Conservation (phyloP, 2,797 vertebrate species). For the Galago senegalensis region DNA sequence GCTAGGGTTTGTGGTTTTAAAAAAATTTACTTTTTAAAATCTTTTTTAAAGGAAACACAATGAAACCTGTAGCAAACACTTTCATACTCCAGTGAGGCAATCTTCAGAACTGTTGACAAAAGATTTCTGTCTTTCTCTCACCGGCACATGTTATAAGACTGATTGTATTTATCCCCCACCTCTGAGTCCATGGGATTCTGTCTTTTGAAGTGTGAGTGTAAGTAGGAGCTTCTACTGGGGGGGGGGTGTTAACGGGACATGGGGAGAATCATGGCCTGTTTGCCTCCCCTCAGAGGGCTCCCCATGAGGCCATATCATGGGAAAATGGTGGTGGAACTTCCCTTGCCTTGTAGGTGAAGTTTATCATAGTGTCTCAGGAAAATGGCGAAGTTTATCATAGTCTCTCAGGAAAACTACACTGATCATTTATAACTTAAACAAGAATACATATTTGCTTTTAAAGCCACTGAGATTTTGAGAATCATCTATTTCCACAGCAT, state of each 20-base stretch:
- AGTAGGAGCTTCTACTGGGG: not conserved
- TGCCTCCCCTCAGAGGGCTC: too few relatives aligned
- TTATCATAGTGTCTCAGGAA: not conserved
- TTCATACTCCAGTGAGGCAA: not conserved
- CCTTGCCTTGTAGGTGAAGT: not conserved
- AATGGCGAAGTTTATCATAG: too few relatives aligned
- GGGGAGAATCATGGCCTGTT: too few relatives aligned
- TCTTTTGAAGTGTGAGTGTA: not conserved
- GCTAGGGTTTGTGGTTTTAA: not conserved
- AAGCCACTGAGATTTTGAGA: not conserved
- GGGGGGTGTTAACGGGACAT: not conserved
- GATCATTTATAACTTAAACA: not conserved
- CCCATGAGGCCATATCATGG: not conserved
- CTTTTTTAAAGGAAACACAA: not conserved
- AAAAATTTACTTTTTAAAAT: not conserved
- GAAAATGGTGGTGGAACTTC: rapidly evolving
- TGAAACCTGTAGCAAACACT: not conserved
- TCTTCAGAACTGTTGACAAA: not conserved
- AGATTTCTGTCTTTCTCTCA: not conserved
- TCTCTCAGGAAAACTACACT: not conserved
- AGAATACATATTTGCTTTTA: not conserved
- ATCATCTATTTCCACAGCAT: not conserved
- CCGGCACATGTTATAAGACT: not conserved
- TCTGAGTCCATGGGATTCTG: not conserved
- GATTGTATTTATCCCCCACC: not conserved